Evolutionary conservation across 2,113 vertebrate genomes (phyloP).

Genomic region (Gopherus evgoodei): DNA sequence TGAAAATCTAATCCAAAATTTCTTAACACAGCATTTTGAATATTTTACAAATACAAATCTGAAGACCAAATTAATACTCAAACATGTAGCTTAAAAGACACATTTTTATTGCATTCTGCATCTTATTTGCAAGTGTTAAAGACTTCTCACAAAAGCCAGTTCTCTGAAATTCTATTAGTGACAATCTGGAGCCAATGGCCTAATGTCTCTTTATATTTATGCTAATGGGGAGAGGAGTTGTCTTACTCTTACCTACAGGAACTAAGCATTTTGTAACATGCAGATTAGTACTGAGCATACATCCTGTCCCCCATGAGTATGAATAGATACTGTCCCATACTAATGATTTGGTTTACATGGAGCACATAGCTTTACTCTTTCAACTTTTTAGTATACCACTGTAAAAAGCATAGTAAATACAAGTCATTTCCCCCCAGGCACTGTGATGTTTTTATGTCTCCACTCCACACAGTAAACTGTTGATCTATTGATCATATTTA

Average conservation of each 20-base stretch:
- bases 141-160: neutral
- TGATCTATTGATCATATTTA: neutral
- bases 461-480: neutral
- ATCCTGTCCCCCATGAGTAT: neutral
- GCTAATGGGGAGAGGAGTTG: neutral
- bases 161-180: neutral
- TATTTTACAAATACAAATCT: neutral
- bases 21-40: neutral
- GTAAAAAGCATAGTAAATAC: neutral
- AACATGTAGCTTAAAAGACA: neutral
- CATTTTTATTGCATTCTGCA: neutral
- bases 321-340: neutral
- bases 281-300: neutral
- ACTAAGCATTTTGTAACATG: neutral
- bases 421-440: neutral
- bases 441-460: neutral
- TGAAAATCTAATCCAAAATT: neutral
- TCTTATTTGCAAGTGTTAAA: neutral
- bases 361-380: neutral
- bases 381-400: neutral
- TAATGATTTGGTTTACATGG: neutral
- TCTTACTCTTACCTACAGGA: neutral
- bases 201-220: neutral
- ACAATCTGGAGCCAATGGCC: neutral
- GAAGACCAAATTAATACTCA: neutral